Percentiles rank a stretch among this genome's conserved stretches.
These are phyloP conservation scores for Carcharodon carcharias DNA, from an alignment of 2,797 vertebrate species.

Conservation along the genomic window DNA sequence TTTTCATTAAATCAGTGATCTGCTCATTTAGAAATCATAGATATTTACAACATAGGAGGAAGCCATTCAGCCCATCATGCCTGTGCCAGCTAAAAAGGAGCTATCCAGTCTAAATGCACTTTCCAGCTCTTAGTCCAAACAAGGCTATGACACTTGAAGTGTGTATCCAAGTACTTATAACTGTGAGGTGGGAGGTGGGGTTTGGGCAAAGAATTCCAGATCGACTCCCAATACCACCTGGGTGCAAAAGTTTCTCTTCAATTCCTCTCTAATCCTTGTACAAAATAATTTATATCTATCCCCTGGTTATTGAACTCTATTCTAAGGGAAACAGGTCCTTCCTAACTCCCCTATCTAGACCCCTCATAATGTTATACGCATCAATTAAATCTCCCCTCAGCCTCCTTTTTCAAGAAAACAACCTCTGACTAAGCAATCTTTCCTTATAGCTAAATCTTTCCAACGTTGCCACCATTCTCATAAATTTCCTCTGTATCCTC, in stretches of 20 bases:
- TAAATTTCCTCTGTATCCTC: too few species aligned
- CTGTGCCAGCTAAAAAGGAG: neutral
- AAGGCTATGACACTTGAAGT: neutral
- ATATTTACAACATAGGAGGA: neutral
- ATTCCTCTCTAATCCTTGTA: neutral
- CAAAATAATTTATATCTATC: neutral
- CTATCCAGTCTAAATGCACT: neutral
- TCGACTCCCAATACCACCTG: neutral
- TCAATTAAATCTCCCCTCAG: too few species aligned
- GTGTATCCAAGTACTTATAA: too few species aligned
- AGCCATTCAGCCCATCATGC: neutral
- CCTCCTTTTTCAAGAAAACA: too few species aligned
- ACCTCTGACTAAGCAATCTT: too few species aligned
- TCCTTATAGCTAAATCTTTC: too few species aligned
- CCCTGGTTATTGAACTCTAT: neutral
- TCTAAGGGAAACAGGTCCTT: too few species aligned
- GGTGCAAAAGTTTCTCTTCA: neutral
- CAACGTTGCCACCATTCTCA: too few species aligned
- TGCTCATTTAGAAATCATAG: neutral
- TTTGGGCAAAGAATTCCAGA: neutral
- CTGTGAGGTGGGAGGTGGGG: neutral
- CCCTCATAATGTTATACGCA: too few species aligned
- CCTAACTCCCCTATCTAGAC: too few species aligned
- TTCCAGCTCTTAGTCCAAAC: neutral
- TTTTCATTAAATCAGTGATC: too few species aligned